phyloP scores from a whole-genome alignment of 2,113 vertebrate species.

The Phyllostomus discolor region DNA sequence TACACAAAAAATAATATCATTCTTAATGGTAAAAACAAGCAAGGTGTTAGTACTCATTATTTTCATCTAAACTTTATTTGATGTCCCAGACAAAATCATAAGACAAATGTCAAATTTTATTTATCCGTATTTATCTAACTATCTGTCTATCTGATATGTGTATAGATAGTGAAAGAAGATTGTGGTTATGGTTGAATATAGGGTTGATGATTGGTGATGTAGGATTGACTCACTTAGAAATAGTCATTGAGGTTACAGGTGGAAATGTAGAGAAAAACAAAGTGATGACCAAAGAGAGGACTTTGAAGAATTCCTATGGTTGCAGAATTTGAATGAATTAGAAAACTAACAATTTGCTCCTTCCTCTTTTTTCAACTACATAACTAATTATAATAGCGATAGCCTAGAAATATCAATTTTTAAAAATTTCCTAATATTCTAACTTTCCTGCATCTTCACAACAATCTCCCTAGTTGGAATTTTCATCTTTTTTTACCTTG shows the following conservation, averaged over 20 bases:
- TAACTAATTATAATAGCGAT: neutral
- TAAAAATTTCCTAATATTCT: neutral
- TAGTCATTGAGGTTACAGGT: neutral
- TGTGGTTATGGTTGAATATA: neutral
- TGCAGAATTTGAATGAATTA: neutral
- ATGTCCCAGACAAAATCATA: neutral
- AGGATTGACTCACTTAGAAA: neutral
- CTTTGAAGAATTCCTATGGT: neutral
- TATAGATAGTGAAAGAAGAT: neutral
- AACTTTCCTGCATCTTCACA: neutral
- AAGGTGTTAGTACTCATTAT: neutral
- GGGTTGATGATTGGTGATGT: neutral
- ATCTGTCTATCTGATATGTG: neutral
- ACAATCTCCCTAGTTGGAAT: neutral
- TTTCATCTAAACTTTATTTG: neutral
- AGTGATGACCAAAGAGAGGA: neutral
- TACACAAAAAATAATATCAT: neutral
- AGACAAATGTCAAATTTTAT: neutral
- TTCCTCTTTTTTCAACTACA: neutral
- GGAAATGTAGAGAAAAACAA: neutral
- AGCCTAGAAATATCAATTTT: neutral
- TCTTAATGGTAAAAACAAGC: neutral
- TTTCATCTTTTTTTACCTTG: neutral
- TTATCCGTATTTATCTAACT: neutral
- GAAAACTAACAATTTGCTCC: neutral